A percentile compares a stretch with the other conserved stretches of the same genome.
These are phyloP conservation scores for Amia ocellicauda DNA, from an alignment of 2,113 vertebrate species.

Conservation along the genomic window DNA sequence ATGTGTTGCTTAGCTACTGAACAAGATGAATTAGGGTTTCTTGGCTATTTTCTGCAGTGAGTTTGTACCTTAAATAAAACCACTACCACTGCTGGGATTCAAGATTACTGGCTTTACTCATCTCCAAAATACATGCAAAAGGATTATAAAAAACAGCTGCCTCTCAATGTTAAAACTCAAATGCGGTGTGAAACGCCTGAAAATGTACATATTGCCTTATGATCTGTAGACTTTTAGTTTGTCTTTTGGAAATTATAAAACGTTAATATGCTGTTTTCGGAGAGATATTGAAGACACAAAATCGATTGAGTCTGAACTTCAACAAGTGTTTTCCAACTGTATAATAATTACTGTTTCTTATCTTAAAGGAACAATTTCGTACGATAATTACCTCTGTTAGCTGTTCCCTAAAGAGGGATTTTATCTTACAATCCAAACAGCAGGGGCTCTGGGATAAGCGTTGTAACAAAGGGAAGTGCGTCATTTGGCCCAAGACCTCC, in stretches of 20 bases:
- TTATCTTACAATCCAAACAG: not conserved
- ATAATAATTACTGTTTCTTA: not conserved
- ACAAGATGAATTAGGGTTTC: no score
- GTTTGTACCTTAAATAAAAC: not conserved
- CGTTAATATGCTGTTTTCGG: no score
- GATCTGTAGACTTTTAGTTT: no score
- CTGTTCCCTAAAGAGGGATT: not conserved
- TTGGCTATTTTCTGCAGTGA: not conserved
- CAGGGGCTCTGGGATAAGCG: not conserved
- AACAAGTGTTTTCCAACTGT: not conserved
- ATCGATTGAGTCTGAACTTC: not conserved
- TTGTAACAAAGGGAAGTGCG: not conserved
- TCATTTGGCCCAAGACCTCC: not conserved
- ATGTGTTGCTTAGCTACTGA: no score
- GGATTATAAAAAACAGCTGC: not conserved
- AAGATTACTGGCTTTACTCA: not conserved
- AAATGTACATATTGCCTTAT: no score
- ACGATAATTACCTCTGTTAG: not conserved
- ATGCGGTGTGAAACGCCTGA: no score
- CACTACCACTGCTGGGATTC: not conserved
- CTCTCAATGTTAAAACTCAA: no score
- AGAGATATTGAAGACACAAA: no score
- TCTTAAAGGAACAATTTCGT: not conserved
- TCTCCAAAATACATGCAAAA: not conserved
- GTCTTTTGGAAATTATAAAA: no score